Evolutionary conservation across 2,113 vertebrate genomes (phyloP).

Genomic region (Gasterosteus aculeatus): DNA sequence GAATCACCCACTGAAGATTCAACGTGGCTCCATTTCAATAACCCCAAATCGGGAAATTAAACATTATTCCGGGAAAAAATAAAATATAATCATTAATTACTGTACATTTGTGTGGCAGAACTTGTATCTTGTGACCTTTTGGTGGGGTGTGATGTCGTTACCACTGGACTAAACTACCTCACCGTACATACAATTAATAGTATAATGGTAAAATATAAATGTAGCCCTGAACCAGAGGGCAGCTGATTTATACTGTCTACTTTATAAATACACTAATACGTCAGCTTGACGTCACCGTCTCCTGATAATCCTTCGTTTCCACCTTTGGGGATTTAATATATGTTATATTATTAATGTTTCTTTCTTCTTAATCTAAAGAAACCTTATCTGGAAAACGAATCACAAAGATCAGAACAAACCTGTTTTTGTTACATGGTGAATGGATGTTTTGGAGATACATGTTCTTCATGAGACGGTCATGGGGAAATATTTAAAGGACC

Average conservation of each 20-base stretch:
- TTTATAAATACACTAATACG: slow-evolving; percentile 5
- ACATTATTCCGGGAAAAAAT: not conserved
- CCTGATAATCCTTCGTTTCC: not conserved
- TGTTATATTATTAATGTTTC: not conserved
- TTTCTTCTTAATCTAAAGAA: not conserved
- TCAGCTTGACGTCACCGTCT: not conserved
- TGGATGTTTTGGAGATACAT: not conserved
- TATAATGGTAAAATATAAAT: not conserved
- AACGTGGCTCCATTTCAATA: not conserved
- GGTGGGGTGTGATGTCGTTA: not conserved
- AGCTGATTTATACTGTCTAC: not conserved
- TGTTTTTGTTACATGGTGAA: not conserved
- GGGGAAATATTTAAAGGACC: not conserved
- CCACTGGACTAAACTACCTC: not conserved
- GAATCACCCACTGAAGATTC: slow-evolving; percentile 68
- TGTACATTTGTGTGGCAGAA: not conserved
- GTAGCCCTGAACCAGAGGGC: slow-evolving; percentile 7
- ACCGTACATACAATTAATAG: not conserved
- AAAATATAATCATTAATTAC: not conserved
- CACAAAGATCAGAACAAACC: not conserved
- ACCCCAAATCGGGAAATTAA: not conserved
- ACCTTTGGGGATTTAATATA: not conserved
- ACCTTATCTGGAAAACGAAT: not conserved
- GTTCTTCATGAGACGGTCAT: not conserved
- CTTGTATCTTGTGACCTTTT: not conserved